Percentiles rank a stretch among this genome's conserved stretches.
Evolutionary conservation across 2,113 vertebrate genomes (phyloP).

Genomic region (Sceloporus undulatus): DNA sequence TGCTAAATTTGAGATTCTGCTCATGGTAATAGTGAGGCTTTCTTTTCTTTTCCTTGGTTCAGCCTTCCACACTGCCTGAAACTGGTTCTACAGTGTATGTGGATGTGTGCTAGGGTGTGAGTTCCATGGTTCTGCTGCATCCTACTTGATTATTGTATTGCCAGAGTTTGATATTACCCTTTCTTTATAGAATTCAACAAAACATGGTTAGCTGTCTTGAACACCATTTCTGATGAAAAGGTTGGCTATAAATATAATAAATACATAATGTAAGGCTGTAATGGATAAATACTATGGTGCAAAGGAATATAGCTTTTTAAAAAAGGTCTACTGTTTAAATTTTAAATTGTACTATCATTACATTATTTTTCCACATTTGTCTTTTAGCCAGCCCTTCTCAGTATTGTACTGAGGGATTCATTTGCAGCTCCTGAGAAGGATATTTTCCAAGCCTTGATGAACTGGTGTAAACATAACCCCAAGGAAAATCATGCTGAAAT

Average conservation of each 20-base stretch:
- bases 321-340: background rate
- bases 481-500: slow-evolving; percentile 89
- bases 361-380: slow-evolving; percentile 42
- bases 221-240: too few species aligned
- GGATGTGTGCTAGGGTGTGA: too few species aligned
- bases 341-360: background rate
- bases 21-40: too few species aligned
- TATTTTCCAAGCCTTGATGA: slow-evolving; percentile 94
- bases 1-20: too few species aligned
- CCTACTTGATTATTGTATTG: too few species aligned
- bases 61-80: too few species aligned
- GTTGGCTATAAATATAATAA: too few species aligned
- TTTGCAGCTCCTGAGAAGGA: slow-evolving; percentile 96
- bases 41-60: too few species aligned
- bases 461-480: slow-evolving; percentile 92
- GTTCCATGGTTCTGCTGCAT: too few species aligned
- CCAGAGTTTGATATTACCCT: background rate
- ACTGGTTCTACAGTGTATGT: too few species aligned
- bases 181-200: background rate
- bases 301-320: background rate
- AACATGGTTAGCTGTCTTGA: too few species aligned
- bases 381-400: slow-evolving; percentile 88
- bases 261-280: background rate
- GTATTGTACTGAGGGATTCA: slow-evolving; percentile 91
- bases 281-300: background rate